Percentiles rank a stretch among this genome's conserved stretches.
Evolutionary conservation across 2,888 invertebrate species (phyloP).

Genomic region (Callinectes sapidus): DNA sequence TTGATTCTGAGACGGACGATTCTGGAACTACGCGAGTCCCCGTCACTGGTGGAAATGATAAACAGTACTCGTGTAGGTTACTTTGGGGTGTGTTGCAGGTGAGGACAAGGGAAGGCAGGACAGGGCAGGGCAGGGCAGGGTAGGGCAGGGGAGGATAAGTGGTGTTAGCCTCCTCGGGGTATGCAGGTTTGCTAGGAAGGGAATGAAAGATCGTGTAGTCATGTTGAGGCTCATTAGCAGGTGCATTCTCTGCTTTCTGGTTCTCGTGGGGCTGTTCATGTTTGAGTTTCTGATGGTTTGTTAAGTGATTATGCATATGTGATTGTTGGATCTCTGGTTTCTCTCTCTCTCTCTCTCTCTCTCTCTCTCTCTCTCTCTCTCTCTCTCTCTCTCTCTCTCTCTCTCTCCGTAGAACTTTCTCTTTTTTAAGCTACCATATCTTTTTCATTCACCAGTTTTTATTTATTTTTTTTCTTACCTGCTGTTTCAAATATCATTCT

Average conservation of each 20-base stretch:
- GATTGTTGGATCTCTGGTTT: background rate
- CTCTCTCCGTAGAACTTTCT: background rate
- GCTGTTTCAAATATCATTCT: background rate
- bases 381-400: too few relatives aligned
- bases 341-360: background rate
- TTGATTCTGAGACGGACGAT: conserved; percentile 38
- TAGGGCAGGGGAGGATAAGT: background rate
- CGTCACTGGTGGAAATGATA: background rate
- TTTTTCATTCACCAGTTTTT: too few relatives aligned
- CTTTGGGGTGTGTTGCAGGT: background rate
- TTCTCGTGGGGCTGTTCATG: background rate
- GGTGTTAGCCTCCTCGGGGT: background rate
- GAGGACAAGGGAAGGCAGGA: background rate
- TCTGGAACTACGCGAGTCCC: background rate
- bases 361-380: too few relatives aligned
- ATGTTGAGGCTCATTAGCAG: background rate
- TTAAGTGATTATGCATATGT: background rate
- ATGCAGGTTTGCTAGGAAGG: background rate
- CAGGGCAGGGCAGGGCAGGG: background rate
- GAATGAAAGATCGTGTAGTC: background rate
- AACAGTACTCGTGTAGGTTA: conserved; percentile 6
- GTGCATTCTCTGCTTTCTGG: background rate
- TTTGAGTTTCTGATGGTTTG: background rate
- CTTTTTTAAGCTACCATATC: background rate
- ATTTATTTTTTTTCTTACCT: background rate